phyloP scores from a whole-genome alignment of 2,888 invertebrate genomes.

The Argyra leucocephala region DNA sequence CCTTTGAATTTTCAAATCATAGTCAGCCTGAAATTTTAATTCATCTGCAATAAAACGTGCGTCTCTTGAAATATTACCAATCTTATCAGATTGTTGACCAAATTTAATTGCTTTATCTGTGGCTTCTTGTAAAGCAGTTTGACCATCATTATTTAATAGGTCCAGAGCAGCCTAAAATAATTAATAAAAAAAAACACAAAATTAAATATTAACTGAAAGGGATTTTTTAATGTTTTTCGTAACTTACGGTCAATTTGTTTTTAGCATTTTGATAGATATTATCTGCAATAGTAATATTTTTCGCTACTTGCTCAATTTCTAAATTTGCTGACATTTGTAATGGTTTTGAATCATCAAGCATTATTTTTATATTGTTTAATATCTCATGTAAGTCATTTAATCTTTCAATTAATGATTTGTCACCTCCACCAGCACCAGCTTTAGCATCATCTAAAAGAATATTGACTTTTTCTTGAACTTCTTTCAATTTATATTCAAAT shows the following conservation, averaged over 20 bases:
- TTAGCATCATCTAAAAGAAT: constrained; percentile 66
- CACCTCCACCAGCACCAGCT: constrained; percentile 57
- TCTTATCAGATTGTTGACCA: constrained; percentile 86
- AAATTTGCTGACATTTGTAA: constrained; percentile 35
- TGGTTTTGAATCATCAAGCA: constrained; percentile 46
- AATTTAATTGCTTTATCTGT: constrained; percentile 69
- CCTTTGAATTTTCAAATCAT: constrained; percentile 65
- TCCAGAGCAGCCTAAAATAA: constrained; percentile 60
- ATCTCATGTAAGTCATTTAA: constrained; percentile 54
- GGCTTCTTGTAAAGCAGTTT: constrained; percentile 68
- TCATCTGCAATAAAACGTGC: constrained; percentile 73
- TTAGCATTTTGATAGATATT: constrained; percentile 50
- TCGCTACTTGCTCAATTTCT: constrained; percentile 47
- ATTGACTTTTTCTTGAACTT: constrained; percentile 67
- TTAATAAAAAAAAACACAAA: too few species aligned
- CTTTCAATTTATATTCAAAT: constrained; percentile 73
- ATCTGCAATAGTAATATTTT: constrained; percentile 51
- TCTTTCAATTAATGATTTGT: constrained; percentile 63
- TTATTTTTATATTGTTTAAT: constrained; percentile 32
- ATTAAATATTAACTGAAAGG: too few species aligned
- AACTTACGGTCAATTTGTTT: constrained; percentile 52
- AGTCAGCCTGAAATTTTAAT: constrained; percentile 64
- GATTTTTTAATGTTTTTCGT: constrained; percentile 19
- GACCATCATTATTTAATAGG: constrained; percentile 74
- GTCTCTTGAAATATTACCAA: constrained; percentile 84